Evolutionary conservation across 2,888 invertebrate species (phyloP).

Genomic region (Syritta pipiens): DNA sequence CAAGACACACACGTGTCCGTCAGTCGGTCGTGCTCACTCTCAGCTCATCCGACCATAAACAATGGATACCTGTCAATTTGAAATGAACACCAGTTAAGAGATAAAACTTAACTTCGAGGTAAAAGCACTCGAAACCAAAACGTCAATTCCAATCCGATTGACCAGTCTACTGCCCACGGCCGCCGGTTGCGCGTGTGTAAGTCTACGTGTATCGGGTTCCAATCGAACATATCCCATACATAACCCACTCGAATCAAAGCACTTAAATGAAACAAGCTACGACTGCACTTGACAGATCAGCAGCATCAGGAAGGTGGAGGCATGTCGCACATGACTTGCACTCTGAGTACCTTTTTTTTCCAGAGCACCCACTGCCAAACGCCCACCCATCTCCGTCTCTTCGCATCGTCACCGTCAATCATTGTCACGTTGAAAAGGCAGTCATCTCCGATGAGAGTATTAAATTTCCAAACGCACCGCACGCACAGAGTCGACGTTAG

Average conservation of each 20-base stretch:
- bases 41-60: too few relatives aligned
- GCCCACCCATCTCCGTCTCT: background rate
- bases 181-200: too few relatives aligned
- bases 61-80: too few relatives aligned
- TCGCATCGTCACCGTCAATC: slow-evolving; percentile 39
- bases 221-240: too few relatives aligned
- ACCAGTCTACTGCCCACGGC: too few relatives aligned
- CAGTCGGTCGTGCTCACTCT: too few relatives aligned
- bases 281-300: slow-evolving; percentile 23
- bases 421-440: slow-evolving; percentile 31
- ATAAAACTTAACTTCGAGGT: too few relatives aligned
- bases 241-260: background rate
- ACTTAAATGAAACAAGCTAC: background rate
- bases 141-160: too few relatives aligned
- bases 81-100: too few relatives aligned
- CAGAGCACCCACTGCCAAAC: background rate
- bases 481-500: slow-evolving; percentile 7
- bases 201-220: too few relatives aligned
- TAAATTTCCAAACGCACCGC: slow-evolving; percentile 5
- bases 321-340: background rate
- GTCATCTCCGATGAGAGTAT: background rate
- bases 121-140: too few relatives aligned
- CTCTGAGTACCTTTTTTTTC: background rate
- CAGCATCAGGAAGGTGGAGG: background rate
- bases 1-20: too few relatives aligned